Percentiles rank a stretch among this genome's conserved stretches.
Conservation (phyloP, 2,797 vertebrate species). For the Dicrostonyx torquatus region DNA sequence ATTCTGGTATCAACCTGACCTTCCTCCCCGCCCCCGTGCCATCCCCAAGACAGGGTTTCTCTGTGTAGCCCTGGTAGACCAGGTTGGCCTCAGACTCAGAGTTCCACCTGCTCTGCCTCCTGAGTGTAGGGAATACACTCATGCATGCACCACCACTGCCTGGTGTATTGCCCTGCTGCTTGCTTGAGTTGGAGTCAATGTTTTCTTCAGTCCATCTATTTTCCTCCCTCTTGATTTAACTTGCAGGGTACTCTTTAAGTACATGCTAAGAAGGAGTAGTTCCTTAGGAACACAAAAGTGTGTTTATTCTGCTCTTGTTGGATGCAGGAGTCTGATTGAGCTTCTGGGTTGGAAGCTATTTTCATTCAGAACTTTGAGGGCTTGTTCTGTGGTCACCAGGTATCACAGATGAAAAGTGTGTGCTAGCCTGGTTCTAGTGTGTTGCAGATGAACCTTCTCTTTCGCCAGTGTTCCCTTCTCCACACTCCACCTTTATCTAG, state of each 20-base stretch:
- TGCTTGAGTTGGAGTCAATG: neutral
- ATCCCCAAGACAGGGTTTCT: neutral
- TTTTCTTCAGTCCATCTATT: neutral
- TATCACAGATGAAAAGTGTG: neutral
- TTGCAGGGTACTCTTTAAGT: neutral
- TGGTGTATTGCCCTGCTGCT: neutral
- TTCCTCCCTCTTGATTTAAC: conserved; percentile 15
- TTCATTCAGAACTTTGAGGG: neutral
- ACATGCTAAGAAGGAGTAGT: neutral
- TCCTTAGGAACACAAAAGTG: neutral
- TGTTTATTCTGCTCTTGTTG: neutral
- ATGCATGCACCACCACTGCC: neutral
- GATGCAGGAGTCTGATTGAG: neutral
- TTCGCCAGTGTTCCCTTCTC: neutral
- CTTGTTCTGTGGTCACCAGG: neutral
- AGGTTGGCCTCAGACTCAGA: neutral
- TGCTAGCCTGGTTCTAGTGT: neutral
- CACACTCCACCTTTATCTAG: neutral
- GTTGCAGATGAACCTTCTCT: neutral
- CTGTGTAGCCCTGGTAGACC: neutral
- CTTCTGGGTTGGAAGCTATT: neutral
- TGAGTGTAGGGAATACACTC: neutral
- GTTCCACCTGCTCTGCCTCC: neutral
- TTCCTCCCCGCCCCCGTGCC: neutral
- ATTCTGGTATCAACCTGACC: neutral